These are phyloP conservation scores for Amblyornis subalaris DNA, from an alignment of 2,113 vertebrate species.

Conservation along the genomic window DNA sequence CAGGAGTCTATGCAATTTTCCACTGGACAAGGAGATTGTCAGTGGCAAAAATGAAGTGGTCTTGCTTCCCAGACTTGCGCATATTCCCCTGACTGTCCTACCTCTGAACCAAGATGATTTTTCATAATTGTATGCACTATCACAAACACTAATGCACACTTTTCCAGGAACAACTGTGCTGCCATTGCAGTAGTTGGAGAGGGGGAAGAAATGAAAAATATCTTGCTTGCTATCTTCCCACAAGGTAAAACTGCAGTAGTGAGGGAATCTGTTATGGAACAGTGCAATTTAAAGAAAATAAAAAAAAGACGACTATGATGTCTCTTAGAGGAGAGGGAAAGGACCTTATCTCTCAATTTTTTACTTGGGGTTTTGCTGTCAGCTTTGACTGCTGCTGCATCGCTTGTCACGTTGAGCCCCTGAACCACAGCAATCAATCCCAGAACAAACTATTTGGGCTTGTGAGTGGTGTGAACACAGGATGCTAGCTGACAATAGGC, in stretches of 20 bases:
- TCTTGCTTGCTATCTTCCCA: not conserved
- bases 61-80: not conserved
- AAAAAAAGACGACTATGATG: not conserved
- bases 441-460: not conserved
- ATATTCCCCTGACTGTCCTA: not conserved
- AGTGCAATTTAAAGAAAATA: not conserved
- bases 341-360: not conserved
- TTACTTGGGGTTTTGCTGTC: not conserved
- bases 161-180: not conserved
- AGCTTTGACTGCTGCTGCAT: not conserved
- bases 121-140: not conserved
- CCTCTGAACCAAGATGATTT: not conserved
- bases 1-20: not conserved
- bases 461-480: not conserved
- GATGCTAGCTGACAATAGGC: not conserved
- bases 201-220: not conserved
- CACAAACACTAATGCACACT: not conserved
- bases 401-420: not conserved
- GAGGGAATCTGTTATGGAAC: not conserved
- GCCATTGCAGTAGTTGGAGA: not conserved
- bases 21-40: not conserved
- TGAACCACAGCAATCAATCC: constrained; percentile 27
- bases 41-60: not conserved
- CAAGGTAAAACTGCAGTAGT: not conserved
- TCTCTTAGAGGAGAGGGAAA: not conserved